Percentiles rank a stretch among this genome's conserved stretches.
Evolutionary conservation across 2,797 vertebrate genomes (phyloP).

Genomic region (Gallinago stenura): DNA sequence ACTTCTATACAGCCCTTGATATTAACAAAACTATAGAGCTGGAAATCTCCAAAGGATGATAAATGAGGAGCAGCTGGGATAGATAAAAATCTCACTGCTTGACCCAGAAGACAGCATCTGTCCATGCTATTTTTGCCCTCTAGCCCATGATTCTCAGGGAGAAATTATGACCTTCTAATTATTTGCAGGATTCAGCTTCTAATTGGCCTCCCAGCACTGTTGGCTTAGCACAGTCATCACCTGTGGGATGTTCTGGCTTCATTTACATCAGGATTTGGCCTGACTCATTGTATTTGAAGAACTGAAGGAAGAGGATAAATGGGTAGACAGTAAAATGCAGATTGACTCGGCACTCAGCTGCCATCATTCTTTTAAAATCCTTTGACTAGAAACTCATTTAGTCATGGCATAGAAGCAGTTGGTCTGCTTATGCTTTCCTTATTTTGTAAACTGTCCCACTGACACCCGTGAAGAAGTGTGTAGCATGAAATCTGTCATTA

Average conservation of each 20-base stretch:
- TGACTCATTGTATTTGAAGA: background rate
- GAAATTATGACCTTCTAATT: background rate
- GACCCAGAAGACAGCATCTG: background rate
- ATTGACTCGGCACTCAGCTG: background rate
- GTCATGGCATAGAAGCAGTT: background rate
- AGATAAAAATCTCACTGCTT: background rate
- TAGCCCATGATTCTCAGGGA: background rate
- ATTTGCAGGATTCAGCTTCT: background rate
- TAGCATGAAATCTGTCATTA: background rate
- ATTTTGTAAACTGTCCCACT: background rate
- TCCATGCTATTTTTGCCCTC: background rate
- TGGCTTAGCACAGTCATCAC: background rate
- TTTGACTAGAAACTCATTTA: background rate
- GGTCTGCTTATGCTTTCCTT: background rate
- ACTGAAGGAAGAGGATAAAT: background rate
- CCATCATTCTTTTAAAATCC: background rate
- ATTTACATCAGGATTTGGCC: background rate
- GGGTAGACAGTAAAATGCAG: background rate
- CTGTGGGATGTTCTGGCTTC: slow-evolving; percentile 10
- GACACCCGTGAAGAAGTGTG: background rate
- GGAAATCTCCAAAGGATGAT: background rate
- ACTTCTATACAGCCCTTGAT: background rate
- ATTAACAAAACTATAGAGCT: background rate
- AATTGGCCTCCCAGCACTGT: background rate
- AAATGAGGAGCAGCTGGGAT: background rate